Conservation (phyloP, 2,113 vertebrate genomes). For the Nesoenas mayeri region DNA sequence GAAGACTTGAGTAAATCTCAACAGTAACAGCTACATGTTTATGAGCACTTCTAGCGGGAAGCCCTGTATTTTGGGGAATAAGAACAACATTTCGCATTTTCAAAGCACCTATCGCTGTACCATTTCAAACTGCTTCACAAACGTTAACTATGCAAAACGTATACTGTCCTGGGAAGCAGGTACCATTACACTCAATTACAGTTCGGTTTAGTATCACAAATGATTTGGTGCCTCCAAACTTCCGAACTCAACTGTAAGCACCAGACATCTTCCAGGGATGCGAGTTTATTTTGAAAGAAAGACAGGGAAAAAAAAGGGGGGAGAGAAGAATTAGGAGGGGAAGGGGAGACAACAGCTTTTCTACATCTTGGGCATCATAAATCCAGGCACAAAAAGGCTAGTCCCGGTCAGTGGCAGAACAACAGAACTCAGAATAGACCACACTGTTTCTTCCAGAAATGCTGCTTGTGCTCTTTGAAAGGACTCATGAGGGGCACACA, state of each 20-base stretch:
- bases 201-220: neutral
- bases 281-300: neutral
- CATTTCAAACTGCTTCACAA: constrained; percentile 2
- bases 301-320: neutral
- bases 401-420: neutral
- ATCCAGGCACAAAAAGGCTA: neutral
- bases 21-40: neutral
- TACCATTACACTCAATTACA: neutral
- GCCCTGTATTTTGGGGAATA: neutral
- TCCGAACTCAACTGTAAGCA: neutral
- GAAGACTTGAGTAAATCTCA: constrained; percentile 3
- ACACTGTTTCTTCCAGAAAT: neutral
- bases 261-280: neutral
- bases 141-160: neutral
- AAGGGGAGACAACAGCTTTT: neutral
- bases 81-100: neutral
- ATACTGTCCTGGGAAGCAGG: neutral
- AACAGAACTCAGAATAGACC: neutral
- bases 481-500: neutral
- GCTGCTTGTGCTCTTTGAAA: neutral
- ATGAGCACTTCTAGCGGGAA: neutral
- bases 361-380: neutral
- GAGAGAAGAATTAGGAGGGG: neutral
- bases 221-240: neutral
- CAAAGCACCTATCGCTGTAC: neutral